phyloP scores from a whole-genome alignment of 2,888 invertebrate genomes.

The Apodemia zela region DNA sequence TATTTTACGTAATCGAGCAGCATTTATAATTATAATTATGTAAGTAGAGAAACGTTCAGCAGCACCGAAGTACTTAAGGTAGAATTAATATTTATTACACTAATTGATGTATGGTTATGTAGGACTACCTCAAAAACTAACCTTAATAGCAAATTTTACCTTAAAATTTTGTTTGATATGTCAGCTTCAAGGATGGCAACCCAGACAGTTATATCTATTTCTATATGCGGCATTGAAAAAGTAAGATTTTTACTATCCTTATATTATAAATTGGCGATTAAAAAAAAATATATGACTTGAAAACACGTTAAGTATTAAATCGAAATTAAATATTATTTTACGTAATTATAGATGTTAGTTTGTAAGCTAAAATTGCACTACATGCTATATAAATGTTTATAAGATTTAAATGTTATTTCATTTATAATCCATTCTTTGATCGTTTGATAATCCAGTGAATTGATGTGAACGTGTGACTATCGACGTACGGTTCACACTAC shows the following conservation, averaged over 20 bases:
- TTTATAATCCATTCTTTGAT: neutral
- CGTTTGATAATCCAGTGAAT: too few species aligned
- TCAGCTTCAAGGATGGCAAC: neutral
- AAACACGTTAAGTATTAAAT: conserved; percentile 24
- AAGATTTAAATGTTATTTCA: neutral
- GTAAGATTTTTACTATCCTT: neutral
- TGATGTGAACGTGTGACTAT: too few species aligned
- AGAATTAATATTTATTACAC: conserved; percentile 31
- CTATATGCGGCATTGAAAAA: neutral
- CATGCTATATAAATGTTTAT: conserved; percentile 9
- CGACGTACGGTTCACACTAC: too few species aligned
- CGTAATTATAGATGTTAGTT: conserved; percentile 11
- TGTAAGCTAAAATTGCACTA: conserved; percentile 6
- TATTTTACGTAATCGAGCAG: conserved; percentile 40
- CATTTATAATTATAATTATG: conserved; percentile 50
- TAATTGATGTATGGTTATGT: conserved; percentile 8
- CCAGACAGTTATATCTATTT: neutral
- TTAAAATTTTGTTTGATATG: neutral
- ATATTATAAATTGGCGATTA: neutral
- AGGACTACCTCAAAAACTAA: conserved; percentile 25
- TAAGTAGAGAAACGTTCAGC: conserved; percentile 38
- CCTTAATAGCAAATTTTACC: neutral
- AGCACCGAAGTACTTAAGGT: conserved; percentile 60
- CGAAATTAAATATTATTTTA: conserved; percentile 21
- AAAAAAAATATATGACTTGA: neutral